Percentiles rank a stretch among this genome's conserved stretches.
These are phyloP conservation scores for Hypercompe scribonia DNA, from an alignment of 2,888 invertebrate species.

Conservation along the genomic window DNA sequence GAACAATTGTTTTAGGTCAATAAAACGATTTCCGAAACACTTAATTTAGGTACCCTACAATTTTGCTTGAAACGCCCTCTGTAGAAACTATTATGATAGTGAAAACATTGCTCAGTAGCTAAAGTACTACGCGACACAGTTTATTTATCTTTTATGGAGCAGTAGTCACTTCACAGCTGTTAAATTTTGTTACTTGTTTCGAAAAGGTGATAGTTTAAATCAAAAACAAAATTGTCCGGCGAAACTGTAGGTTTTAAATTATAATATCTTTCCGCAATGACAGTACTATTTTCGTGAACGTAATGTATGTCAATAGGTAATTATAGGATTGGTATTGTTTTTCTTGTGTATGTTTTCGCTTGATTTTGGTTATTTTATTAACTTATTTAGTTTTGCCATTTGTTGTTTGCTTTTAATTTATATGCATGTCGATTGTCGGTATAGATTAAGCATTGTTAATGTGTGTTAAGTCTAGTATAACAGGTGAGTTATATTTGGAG, in stretches of 20 bases:
- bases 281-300: conserved; percentile 28
- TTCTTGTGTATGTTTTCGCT: conserved; percentile 73
- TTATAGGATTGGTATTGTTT: conserved; percentile 57
- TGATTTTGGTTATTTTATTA: conserved; percentile 77
- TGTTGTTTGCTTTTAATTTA: conserved; percentile 78
- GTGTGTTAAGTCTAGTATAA: conserved; percentile 56
- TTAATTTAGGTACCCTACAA: neutral
- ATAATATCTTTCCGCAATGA: conserved; percentile 33
- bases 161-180: neutral
- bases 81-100: neutral
- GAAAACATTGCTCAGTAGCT: neutral
- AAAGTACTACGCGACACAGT: neutral
- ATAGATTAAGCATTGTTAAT: conserved; percentile 64
- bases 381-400: conserved; percentile 74
- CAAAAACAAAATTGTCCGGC: neutral
- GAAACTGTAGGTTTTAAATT: conserved; percentile 23
- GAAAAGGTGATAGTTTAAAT: neutral
- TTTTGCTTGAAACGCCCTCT: neutral
- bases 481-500: conserved; percentile 33
- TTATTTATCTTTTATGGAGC: neutral
- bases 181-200: neutral
- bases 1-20: neutral
- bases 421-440: conserved; percentile 67
- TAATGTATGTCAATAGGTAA: conserved; percentile 29
- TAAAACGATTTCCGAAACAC: neutral